Conservation (phyloP, 2,888 invertebrate species). For the Drosophila infuscata region DNA sequence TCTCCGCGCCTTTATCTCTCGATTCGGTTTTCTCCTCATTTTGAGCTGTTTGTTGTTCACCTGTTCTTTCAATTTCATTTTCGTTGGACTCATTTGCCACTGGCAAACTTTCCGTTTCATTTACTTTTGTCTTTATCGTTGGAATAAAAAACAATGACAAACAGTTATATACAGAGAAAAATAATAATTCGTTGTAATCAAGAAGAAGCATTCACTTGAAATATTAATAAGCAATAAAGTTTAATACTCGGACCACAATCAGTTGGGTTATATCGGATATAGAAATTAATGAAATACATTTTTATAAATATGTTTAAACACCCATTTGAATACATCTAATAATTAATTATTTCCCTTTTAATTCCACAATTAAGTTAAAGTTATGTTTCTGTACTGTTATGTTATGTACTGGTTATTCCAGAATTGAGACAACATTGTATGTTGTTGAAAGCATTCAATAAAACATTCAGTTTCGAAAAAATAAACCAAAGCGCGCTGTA, state of each 20-base stretch:
- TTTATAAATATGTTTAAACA: background rate
- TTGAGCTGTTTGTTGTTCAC: conserved; percentile 4
- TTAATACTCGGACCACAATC: background rate
- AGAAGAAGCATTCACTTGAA: background rate
- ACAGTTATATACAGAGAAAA: conserved; percentile 1
- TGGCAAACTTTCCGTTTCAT: conserved; percentile 22
- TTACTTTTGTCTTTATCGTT: conserved; percentile 30
- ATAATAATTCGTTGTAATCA: background rate
- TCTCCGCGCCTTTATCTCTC: conserved; percentile 5
- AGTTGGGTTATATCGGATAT: background rate
- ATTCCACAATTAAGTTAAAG: background rate
- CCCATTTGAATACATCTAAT: background rate
- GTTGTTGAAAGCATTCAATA: background rate
- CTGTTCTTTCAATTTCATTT: conserved; percentile 17
- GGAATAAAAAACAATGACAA: conserved; percentile 26
- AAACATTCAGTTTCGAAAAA: background rate
- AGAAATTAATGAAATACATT: background rate
- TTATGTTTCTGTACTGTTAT: background rate
- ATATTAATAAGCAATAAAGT: background rate
- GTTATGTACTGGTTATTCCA: background rate
- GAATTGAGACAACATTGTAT: background rate
- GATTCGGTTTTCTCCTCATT: background rate
- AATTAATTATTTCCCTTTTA: background rate
- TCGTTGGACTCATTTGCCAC: conserved; percentile 19
- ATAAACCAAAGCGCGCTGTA: background rate